phyloP scores from a whole-genome alignment of 2,797 vertebrate species.

The Crax fasciolata region DNA sequence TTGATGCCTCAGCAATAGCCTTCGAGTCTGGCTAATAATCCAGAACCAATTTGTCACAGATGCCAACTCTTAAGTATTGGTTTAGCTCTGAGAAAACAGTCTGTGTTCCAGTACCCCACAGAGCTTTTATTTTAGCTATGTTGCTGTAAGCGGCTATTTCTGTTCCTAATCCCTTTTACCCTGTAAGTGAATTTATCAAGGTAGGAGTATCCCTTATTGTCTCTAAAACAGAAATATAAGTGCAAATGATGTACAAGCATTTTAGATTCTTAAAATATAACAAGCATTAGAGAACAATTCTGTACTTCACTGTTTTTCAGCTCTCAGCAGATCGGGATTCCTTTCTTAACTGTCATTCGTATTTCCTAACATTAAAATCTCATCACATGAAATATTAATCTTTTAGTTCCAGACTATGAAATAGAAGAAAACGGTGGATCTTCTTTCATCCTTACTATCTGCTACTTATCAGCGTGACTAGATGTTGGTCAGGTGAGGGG shows the following conservation, averaged over 20 bases:
- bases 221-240: not conserved
- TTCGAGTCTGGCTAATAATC: conserved; percentile 63
- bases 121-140: not conserved
- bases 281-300: not conserved
- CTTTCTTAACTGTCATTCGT: not conserved
- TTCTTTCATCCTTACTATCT: not conserved
- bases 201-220: not conserved
- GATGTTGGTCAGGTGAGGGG: not conserved
- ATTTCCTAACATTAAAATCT: conserved; percentile 22
- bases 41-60: conserved; percentile 68
- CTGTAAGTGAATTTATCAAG: not conserved
- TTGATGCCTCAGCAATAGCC: conserved; percentile 44
- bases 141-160: not conserved
- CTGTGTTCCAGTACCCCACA: not conserved
- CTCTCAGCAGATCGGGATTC: not conserved
- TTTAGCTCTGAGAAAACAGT: conserved; percentile 58
- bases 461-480: not conserved
- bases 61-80: conserved; percentile 49
- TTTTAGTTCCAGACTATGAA: not conserved
- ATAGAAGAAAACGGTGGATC: not conserved
- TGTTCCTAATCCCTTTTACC: not conserved
- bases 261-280: not conserved
- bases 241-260: not conserved
- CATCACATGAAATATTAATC: conserved; percentile 9
- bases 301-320: not conserved